phyloP scores from a whole-genome alignment of 2,113 vertebrate genomes.

The Saccopteryx leptura region DNA sequence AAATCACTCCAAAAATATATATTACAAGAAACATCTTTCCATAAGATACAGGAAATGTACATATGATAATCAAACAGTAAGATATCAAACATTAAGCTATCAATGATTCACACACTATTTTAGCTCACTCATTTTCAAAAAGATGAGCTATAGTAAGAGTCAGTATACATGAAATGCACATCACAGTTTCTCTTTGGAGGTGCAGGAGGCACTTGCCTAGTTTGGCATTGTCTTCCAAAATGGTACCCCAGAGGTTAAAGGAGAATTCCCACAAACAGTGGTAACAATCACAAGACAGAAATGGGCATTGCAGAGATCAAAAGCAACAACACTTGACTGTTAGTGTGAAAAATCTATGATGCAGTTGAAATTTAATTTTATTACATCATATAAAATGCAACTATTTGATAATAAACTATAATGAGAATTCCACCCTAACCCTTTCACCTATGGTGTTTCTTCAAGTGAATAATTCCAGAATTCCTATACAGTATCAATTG shows the following conservation, averaged over 20 bases:
- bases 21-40: background rate
- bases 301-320: background rate
- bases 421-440: background rate
- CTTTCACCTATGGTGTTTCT: background rate
- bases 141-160: background rate
- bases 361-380: conserved; percentile 39
- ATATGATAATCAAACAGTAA: background rate
- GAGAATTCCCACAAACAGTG: background rate
- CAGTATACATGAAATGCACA: background rate
- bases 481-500: background rate
- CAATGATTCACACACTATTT: background rate
- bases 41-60: background rate
- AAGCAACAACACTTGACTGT: background rate
- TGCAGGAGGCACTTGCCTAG: background rate
- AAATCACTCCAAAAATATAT: conserved; percentile 47
- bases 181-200: background rate
- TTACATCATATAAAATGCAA: background rate
- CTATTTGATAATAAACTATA: background rate
- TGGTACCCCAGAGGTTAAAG: background rate
- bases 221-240: background rate
- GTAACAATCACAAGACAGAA: background rate
- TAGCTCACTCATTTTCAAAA: background rate
- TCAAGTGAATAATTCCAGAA: background rate
- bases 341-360: conserved; percentile 14
- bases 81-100: background rate